A percentile compares a stretch with the other conserved stretches of the same genome.
Conservation (phyloP, 1,140 invertebrate species). For the Penaeus vannamei region DNA sequence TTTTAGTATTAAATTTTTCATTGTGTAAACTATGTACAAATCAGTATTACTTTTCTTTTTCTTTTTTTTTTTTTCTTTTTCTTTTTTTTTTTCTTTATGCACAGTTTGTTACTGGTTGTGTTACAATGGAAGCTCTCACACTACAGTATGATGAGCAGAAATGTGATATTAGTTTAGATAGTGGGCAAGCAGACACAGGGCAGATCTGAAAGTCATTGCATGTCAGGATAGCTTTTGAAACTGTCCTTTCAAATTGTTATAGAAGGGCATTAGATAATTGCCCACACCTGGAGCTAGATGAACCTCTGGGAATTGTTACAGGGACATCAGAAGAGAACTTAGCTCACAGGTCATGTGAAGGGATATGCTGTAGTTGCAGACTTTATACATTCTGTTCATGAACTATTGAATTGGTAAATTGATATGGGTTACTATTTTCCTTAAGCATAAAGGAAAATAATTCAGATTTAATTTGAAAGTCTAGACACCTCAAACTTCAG, state of each 20-base stretch:
- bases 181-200: conserved; percentile 31
- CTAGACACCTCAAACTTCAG: neutral
- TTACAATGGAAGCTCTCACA: conserved; percentile 36
- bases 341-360: conserved; percentile 33
- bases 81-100: neutral
- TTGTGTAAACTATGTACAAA: conserved; percentile 31
- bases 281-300: conserved; percentile 16
- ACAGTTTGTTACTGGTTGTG: conserved; percentile 44
- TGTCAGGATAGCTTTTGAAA: conserved; percentile 34
- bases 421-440: too few species aligned
- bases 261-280: conserved; percentile 37
- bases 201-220: conserved; percentile 44
- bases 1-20: too few species aligned
- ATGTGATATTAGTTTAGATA: conserved; percentile 60
- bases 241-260: conserved; percentile 31
- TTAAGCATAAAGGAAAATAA: too few species aligned
- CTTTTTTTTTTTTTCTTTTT: conserved; percentile 28
- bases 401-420: too few species aligned
- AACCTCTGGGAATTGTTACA: conserved; percentile 27
- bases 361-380: conserved; percentile 41
- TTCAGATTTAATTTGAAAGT: neutral
- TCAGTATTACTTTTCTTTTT: conserved; percentile 29
- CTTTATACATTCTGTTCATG: neutral
- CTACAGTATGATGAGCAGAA: conserved; percentile 46
- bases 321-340: conserved; percentile 30